Percentiles rank a stretch among this genome's conserved stretches.
These are phyloP conservation scores for Caenorhabditis wallacei DNA, from an alignment of 2,888 invertebrate species.

Conservation along the genomic window DNA sequence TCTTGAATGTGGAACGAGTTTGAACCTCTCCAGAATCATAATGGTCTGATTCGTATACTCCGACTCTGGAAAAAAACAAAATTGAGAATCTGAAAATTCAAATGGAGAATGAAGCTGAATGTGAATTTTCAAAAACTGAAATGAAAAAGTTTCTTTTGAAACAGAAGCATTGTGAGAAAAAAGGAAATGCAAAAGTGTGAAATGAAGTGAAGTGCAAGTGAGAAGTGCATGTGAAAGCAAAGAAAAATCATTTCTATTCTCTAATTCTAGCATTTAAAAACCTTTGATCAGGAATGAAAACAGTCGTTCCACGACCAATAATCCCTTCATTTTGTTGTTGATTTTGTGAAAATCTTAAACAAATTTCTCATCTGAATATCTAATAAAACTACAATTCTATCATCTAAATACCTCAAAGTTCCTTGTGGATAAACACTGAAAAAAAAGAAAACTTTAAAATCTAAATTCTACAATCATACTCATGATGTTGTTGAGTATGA, in stretches of 20 bases:
- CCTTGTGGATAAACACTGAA: conserved; percentile 58
- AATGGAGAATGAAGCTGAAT: neutral
- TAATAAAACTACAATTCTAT: conserved; percentile 9
- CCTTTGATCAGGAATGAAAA: conserved; percentile 28
- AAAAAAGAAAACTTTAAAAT: neutral
- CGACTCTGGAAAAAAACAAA: conserved; percentile 51
- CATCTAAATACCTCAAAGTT: conserved; percentile 44
- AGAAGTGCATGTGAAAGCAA: conserved; percentile 34
- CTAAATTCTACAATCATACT: conserved; percentile 20
- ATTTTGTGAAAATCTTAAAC: conserved; percentile 12
- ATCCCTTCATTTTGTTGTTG: conserved; percentile 16
- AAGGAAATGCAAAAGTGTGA: conserved; percentile 17
- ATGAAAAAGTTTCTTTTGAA: neutral
- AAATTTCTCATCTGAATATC: neutral
- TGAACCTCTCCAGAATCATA: conserved; percentile 51
- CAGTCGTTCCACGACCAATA: conserved; percentile 20
- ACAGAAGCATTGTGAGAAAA: conserved; percentile 18
- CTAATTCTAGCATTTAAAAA: neutral
- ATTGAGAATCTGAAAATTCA: conserved; percentile 7
- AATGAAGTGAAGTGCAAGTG: conserved; percentile 37
- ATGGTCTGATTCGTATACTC: conserved; percentile 28
- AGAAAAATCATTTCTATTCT: neutral
- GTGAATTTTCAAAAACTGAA: no score
- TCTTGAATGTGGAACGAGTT: conserved; percentile 63
- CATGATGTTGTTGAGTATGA: conserved; percentile 24